Evolutionary conservation across 2,888 invertebrate species (phyloP).

Genomic region (Ectemnius continuus): DNA sequence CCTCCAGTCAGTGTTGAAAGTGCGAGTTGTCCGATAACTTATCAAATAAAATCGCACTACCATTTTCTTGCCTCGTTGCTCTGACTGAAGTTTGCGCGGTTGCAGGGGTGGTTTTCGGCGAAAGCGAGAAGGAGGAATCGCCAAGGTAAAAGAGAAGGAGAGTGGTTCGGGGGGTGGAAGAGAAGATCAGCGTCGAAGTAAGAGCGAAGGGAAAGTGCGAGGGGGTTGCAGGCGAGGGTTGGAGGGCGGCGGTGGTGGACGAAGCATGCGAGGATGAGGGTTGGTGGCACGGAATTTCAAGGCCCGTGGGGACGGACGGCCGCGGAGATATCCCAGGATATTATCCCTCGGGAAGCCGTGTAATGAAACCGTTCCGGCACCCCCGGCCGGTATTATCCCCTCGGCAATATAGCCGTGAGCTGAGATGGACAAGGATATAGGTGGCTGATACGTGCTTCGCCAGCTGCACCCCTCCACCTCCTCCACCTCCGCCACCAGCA

Average conservation of each 20-base stretch:
- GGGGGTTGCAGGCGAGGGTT: background rate
- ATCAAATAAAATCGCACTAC: constrained; percentile 49
- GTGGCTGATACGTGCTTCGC: constrained; percentile 55
- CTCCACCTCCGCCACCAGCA: no score
- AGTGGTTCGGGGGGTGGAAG: background rate
- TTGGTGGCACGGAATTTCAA: constrained; percentile 68
- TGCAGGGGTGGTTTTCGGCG: constrained; percentile 21
- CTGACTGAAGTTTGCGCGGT: constrained; percentile 41
- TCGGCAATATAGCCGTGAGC: constrained; percentile 57
- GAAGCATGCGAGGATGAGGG: constrained; percentile 54
- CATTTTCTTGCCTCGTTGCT: constrained; percentile 43
- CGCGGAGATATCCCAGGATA: constrained; percentile 69
- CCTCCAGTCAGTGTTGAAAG: no score
- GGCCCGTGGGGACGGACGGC: constrained; percentile 69
- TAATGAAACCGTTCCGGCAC: constrained; percentile 77
- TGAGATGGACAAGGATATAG: constrained; percentile 57
- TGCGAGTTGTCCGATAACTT: constrained; percentile 5
- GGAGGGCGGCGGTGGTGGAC: constrained; percentile 19
- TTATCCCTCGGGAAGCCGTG: constrained; percentile 74
- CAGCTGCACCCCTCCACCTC: constrained; percentile 44
- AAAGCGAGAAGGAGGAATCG: constrained; percentile 24
- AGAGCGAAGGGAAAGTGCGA: background rate
- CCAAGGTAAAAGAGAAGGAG: constrained; percentile 14
- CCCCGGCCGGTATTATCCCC: constrained; percentile 70
- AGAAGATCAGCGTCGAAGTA: background rate